Evolutionary conservation across 1,140 invertebrate genomes (phyloP).

Genomic region (Leptestheria dahalacensis): DNA sequence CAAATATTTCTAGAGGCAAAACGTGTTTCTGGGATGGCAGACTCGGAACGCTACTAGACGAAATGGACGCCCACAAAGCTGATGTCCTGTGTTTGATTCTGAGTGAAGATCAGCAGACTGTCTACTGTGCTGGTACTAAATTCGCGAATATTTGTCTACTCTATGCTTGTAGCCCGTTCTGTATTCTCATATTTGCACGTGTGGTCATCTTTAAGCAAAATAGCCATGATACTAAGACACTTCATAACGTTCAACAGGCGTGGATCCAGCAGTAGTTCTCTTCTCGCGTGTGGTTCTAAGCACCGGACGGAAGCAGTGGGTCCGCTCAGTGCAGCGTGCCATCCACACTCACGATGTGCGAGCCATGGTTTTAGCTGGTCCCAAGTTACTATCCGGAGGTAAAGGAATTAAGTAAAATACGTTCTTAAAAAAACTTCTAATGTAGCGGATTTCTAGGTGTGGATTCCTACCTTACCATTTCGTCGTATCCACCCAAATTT

Average conservation of each 20-base stretch:
- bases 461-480: conserved; percentile 55
- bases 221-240: neutral
- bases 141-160: neutral
- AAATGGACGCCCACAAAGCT: conserved; percentile 54
- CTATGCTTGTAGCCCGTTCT: too few species aligned
- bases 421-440: neutral
- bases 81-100: conserved; percentile 58
- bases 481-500: conserved; percentile 44
- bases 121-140: conserved; percentile 49
- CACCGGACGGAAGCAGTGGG: conserved; percentile 42
- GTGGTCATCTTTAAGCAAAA: neutral
- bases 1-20: conserved; percentile 40
- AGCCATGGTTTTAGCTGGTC: conserved; percentile 41
- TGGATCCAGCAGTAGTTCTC: conserved; percentile 59
- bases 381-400: conserved; percentile 55
- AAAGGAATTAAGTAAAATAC: conserved; percentile 8
- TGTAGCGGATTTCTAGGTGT: conserved; percentile 32
- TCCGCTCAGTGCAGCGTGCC: conserved; percentile 51
- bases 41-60: conserved; percentile 55
- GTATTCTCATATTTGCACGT: too few species aligned
- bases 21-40: conserved; percentile 75
- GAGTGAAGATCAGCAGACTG: conserved; percentile 47
- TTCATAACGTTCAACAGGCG: too few species aligned
- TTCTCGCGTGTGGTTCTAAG: conserved; percentile 40
- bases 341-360: conserved; percentile 74